Evolutionary conservation across 2,888 invertebrate species (phyloP), one percentile per base, ranked within the genome.

Genomic region (Leucophora obtusa): DNA sequence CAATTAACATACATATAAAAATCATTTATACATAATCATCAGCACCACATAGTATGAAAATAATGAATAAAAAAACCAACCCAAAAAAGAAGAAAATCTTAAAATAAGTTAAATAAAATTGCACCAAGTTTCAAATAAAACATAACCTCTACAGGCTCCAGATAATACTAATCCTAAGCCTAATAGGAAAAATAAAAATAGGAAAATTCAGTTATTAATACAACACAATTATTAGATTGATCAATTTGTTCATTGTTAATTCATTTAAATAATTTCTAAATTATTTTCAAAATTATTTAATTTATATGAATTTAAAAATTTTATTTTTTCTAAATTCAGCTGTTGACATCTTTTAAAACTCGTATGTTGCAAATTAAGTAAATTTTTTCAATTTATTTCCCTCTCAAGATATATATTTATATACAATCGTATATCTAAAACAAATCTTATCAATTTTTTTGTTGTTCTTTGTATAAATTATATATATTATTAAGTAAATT

Each of bases 21-120:
- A 81, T 85, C 86, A 86, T 85, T 84, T 87, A 86, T 86, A 88
- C 89, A 88, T 88, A 87, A 86, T 87, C 88, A 87, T 85, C 85
- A 86, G 88, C 88, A 88, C 88, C 87, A 85, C 85, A 89, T 87
- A 88, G 86, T 88, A 87, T 87, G 88, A 88, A 87, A 58, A 71
- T 71, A 68, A 72, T 14, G 9, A 50, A 82, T n/a, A 9, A 50
- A 80, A 72, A 59, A 14, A 62, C 47, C 65, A 43, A 76, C 18
- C 8, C 65, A 35, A 54, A 80, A 24, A 53, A 74, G 58, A 82
- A 38, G 28, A 28, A 75, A 69, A 77, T 69, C 83, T 65, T 78
- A 73, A 82, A 70, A 74, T 72, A 83, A 70, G 81, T 76, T 62
- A 75, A 79, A 35, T 47, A 58, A 71, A 63, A 80, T 74, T 82